Conservation (phyloP, 2,888 invertebrate genomes). For the Shargacucullia verbasci region DNA sequence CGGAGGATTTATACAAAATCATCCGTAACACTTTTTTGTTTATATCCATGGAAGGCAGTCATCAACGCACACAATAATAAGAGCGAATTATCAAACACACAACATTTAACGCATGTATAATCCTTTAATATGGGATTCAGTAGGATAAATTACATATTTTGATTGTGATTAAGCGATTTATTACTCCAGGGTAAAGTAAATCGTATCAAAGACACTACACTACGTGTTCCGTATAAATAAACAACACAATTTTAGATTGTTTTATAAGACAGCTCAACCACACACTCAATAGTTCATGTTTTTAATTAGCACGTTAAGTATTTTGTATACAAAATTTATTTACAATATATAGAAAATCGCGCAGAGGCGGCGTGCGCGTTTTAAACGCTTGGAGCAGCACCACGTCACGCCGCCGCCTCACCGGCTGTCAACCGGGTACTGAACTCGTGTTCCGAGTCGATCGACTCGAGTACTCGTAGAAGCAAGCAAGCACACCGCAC, state of each 20-base stretch:
- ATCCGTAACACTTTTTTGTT: slow-evolving; percentile 67
- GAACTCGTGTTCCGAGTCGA: slow-evolving; percentile 74
- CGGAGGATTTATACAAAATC: slow-evolving; percentile 64
- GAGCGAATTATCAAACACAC: slow-evolving; percentile 49
- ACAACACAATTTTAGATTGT: slow-evolving; percentile 52
- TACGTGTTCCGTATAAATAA: slow-evolving; percentile 60
- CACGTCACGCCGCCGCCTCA: slow-evolving; percentile 83
- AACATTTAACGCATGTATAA: slow-evolving; percentile 41
- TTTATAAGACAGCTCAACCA: slow-evolving; percentile 46
- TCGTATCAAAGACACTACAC: slow-evolving; percentile 75
- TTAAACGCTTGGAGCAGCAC: slow-evolving; percentile 62
- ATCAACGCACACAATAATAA: slow-evolving; percentile 41
- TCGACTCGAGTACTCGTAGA: slow-evolving; percentile 72
- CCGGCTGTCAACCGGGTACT: slow-evolving; percentile 89
- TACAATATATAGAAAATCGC: slow-evolving; percentile 81
- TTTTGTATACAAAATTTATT: slow-evolving; percentile 79
- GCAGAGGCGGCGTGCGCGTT: slow-evolving; percentile 86
- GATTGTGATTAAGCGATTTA: slow-evolving; percentile 53
- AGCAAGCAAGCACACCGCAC: slow-evolving; percentile 61
- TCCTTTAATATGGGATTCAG: slow-evolving; percentile 51
- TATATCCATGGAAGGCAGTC: slow-evolving; percentile 65
- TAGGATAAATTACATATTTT: slow-evolving; percentile 50
- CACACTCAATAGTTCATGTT: slow-evolving; percentile 63
- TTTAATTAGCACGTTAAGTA: slow-evolving; percentile 63
- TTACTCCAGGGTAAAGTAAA: slow-evolving; percentile 66